Conservation (phyloP, 2,797 vertebrate genomes). For the Carapus acus region DNA sequence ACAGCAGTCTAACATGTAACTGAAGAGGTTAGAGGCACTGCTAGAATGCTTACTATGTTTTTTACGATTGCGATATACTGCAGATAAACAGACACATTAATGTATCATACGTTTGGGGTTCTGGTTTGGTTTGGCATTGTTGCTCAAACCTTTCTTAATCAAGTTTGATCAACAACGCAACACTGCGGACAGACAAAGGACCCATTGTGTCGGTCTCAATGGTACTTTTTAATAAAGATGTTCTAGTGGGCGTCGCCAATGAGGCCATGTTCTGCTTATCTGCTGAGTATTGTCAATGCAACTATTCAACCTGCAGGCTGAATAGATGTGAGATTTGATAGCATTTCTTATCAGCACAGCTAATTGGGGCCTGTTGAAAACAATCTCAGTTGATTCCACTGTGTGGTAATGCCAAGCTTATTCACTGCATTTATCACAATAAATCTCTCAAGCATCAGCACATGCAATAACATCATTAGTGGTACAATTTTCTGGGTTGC, state of each 20-base stretch:
- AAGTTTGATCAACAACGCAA: too few species aligned
- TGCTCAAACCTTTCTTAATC: too few species aligned
- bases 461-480: constrained; percentile 33
- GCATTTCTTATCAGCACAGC: constrained; percentile 30
- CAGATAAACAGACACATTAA: too few species aligned
- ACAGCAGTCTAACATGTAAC: too few species aligned
- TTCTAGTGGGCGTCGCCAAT: neutral
- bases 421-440: constrained; percentile 26
- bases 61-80: too few species aligned
- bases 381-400: neutral
- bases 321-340: constrained; percentile 29
- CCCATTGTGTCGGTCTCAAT: too few species aligned
- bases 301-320: constrained; percentile 18
- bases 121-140: too few species aligned
- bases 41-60: too few species aligned
- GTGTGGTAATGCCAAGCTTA: constrained; percentile 1
- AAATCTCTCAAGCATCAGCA: constrained; percentile 9
- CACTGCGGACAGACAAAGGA: too few species aligned
- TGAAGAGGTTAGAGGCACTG: too few species aligned
- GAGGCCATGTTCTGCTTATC: neutral
- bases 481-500: constrained; percentile 17
- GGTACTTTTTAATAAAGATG: too few species aligned
- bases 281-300: neutral
- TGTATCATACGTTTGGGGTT: too few species aligned
- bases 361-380: constrained; percentile 25